Percentiles rank a stretch among this genome's conserved stretches.
These are phyloP conservation scores for Caerostris extrusa DNA, from an alignment of 1,140 invertebrate genomes.

Conservation along the genomic window DNA sequence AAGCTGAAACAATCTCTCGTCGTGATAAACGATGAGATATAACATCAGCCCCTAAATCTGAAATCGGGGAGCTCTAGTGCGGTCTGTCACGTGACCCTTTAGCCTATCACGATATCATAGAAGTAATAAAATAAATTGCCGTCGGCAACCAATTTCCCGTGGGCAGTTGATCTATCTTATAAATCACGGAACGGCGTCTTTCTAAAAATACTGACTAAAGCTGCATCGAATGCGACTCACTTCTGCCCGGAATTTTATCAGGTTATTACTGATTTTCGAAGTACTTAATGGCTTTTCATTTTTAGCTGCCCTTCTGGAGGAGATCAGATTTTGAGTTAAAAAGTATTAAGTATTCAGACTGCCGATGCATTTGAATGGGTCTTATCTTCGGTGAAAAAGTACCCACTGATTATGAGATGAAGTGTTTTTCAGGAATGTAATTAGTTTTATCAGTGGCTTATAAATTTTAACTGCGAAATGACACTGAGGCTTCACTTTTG, in stretches of 20 bases:
- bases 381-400: too few species aligned
- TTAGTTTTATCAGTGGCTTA: too few species aligned
- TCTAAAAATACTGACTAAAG: not conserved
- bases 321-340: too few species aligned
- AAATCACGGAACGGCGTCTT: slow-evolving; percentile 12
- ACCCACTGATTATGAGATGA: too few species aligned
- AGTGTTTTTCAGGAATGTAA: too few species aligned
- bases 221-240: not conserved
- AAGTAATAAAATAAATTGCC: slow-evolving; percentile 37
- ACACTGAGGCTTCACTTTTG: too few species aligned
- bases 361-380: too few species aligned
- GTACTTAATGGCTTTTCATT: not conserved
- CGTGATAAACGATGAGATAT: not conserved
- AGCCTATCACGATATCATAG: slow-evolving; percentile 24
- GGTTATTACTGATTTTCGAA: not conserved
- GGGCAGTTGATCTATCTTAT: slow-evolving; percentile 7
- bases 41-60: not conserved
- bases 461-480: too few species aligned
- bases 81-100: not conserved
- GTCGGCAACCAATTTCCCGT: not conserved
- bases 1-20: not conserved
- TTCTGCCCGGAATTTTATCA: not conserved
- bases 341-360: too few species aligned
- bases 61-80: not conserved
- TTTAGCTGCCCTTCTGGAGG: not conserved